Conservation (phyloP, 2,888 invertebrate genomes). For the Drosophila parthenogenetica region DNA sequence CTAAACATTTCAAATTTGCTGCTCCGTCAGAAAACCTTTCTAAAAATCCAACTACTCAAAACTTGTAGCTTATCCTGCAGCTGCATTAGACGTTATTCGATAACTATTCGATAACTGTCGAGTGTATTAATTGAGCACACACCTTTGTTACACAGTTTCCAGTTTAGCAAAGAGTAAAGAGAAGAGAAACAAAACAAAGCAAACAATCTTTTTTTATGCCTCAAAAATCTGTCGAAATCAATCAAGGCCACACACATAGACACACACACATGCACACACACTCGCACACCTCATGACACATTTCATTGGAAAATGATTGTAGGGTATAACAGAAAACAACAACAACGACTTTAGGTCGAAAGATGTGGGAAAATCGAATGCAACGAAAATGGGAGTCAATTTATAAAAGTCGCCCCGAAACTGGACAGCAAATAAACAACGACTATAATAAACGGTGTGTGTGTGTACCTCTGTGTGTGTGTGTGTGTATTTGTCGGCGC, state of each 20-base stretch:
- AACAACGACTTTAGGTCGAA: conserved; percentile 28
- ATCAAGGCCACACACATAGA: conserved; percentile 64
- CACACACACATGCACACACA: conserved; percentile 20
- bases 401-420: conserved; percentile 68
- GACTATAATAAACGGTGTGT: conserved; percentile 2
- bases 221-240: conserved; percentile 60
- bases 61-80: neutral
- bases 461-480: conserved; percentile 17
- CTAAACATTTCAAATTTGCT: no score
- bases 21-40: neutral
- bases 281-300: conserved; percentile 48
- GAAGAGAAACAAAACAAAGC: neutral
- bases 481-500: conserved; percentile 38
- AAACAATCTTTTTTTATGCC: conserved; percentile 29
- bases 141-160: conserved; percentile 42
- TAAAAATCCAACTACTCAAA: neutral
- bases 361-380: conserved; percentile 68
- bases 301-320: conserved; percentile 77
- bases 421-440: conserved; percentile 65
- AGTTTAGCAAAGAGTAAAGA: conserved; percentile 19
- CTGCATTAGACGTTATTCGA: conserved; percentile 29
- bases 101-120: conserved; percentile 62
- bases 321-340: conserved; percentile 52
- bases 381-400: conserved; percentile 75
- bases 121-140: conserved; percentile 65